Base-by-base conservation (phyloP, 2,797 vertebrate species). In the Crenuchus spilurus region DNA sequence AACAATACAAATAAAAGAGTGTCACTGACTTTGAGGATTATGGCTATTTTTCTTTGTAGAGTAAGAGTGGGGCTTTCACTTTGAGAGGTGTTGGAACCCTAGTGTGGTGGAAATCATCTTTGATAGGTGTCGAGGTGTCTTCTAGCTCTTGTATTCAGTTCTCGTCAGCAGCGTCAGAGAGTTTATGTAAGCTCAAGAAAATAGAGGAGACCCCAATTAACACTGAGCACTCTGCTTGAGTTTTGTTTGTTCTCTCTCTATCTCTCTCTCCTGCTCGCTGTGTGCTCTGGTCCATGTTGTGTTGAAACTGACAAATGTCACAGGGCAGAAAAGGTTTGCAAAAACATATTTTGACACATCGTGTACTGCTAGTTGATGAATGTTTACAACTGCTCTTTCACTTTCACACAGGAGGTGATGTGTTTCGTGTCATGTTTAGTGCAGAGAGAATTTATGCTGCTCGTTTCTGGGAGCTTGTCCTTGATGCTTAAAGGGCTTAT, bases 181-280 rank as follows among this genome's bases (percentile, higher is more conserved):
- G 2, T 54, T 63, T 6, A n/a, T 13, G 8, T 55, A 18, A 20
- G 30, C 66, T 24, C 4, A 33, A 42, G 30, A 51, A 64, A 55
- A 70, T 30, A 64, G 51, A 52, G 35, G 20, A 69, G 49, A 64
- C 31, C 55, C 60, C 30, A 49, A 46, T 55, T 30, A 70, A 64
- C 39, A 55, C 16, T 8, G 28, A 46, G 62, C 62, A 39, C 10
- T 33, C 14, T 4, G 6, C 57, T 18, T 46, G 16, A 11, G 16
- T 51, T 31, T 39, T 14, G 0, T 18, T 18, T 13, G 13, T 18
- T 48, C n/a, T 35, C 4, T 42, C 41, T 26, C 3, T 24, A 22
- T 49, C 8, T 24, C 20, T 46, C 42, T 55, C 64, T 74, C 9
- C 33, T 11, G 42, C 16, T 67, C 18, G 30, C 22, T 62, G 44